Base-by-base conservation (phyloP, 2,888 invertebrate species). In the Pseudococcus jackbeardsleyi region DNA sequence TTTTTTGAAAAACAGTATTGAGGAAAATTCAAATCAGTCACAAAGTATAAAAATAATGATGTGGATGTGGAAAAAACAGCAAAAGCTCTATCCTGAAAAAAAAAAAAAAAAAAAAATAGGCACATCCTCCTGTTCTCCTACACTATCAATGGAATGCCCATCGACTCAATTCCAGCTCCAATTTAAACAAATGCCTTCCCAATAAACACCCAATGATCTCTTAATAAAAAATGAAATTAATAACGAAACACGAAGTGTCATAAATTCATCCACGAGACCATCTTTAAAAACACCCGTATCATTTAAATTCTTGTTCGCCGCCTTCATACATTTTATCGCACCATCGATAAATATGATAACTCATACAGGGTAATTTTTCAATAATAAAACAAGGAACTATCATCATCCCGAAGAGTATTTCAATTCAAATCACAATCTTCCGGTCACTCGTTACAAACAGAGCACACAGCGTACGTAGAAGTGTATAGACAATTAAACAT, bases 361-460 rank as follows among this genome's bases (percentile, higher is more conserved):
- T 82, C 79, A 82, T 82, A 82, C 79, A 46, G 79, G 79, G 79
- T 82, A 46, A 82, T 82, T 82, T 82, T 46, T 46, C 12, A 82
- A 82, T 82, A 82, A 42, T 26, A 77, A 77, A 77, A 77, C 33
- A 12, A 42, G 39, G 77, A 33, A 42, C 77, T 39, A 33, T 42
- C 15, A 39, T 77, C 68, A 39, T 46, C 42, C 5, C 79, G 33
- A 33, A 39, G 72, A 72, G 15, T 72, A 72, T 72, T 72, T 72
- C 72, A 72, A 72, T 72, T 72, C 72, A 72, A 72, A 72, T 72
- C 72, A 72, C 79, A 42, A 82, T 19, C 79, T 82, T 82, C 79
- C 79, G 79, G 79, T 82, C 79, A 82, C 79, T 77, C 39, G 39
- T 77, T 5, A 33, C 8, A 72, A 72, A 72, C 72, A 39, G 72